Evolutionary conservation across 1,140 invertebrate genomes (phyloP), one percentile per base, ranked within the genome.

Genomic region (Drosophila truncata): DNA sequence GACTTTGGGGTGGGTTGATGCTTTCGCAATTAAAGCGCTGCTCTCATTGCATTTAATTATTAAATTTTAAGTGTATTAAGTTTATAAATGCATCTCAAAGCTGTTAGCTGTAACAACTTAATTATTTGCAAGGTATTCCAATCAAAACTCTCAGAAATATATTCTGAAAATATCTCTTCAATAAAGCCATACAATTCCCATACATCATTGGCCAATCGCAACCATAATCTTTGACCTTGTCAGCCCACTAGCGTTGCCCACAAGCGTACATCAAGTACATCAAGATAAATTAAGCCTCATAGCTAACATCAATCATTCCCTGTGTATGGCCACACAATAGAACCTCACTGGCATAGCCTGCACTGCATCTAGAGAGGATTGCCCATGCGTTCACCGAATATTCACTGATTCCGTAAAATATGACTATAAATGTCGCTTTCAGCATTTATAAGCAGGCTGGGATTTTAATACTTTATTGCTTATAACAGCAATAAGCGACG

Each of bases 401-500:
- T 83, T 88, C 83, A 87, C 76, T 83, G 85, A 90, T 82, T 90
- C 82, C 82, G 66, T 85, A 90, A 90, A 90, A 90, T 90, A 90
- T 90, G 84, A 85, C 86, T 65, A 90, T 88, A 90, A 90, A 90
- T 85, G 78, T 75, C 71, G 75, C 73, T 81, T 72, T 85, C 59
- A 81, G 67, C 81, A 72, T 86, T 79, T 82, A 81, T 81, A 80
- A 78, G 70, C 82, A 27, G 35, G 11, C 62, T 25, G 65, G 54
- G 62, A 80, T 88, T 88, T 83, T 80, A 78, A 88, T 91, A 85
- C 91, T 91, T 88, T 91, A 91, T 91, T 67, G 82, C 82, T 88
- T 77, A 88, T 83, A 79, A 73, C 84, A 71, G 82, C 88, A 86
- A 88, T 52, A 70, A 91, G 80, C 90, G 90, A 91, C 90, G 85